Percentiles rank a stretch among this genome's conserved stretches.
Evolutionary conservation across 1,140 invertebrate genomes (phyloP).

Genomic region (Polyergus mexicanus): DNA sequence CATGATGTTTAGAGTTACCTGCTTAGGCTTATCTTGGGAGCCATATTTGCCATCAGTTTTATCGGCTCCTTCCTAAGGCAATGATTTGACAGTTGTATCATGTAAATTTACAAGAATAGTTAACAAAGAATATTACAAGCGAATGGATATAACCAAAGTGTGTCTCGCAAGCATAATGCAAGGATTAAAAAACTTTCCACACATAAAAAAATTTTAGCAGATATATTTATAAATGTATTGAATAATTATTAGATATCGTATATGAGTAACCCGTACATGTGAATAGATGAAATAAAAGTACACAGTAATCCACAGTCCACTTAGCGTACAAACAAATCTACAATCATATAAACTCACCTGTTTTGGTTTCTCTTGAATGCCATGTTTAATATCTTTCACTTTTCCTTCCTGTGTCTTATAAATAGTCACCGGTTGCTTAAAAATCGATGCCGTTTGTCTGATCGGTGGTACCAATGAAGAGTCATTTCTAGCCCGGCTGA

Average conservation of each 20-base stretch:
- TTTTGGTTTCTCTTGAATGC: conserved; percentile 96
- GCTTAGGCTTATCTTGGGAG: conserved; percentile 97
- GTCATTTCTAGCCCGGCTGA: conserved; percentile 94
- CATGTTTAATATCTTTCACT: conserved; percentile 97
- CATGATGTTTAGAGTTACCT: conserved; percentile 86
- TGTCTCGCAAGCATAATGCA: not conserved
- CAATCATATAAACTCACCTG: conserved; percentile 88
- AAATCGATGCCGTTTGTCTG: conserved; percentile 98
- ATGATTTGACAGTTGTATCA: conserved; percentile 80
- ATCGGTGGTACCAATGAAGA: conserved; percentile 97
- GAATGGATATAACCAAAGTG: conserved; percentile 8
- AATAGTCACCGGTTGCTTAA: conserved; percentile 99
- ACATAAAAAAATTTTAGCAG: not conserved
- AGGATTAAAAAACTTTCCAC: not conserved
- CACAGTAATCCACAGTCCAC: conserved; percentile 3
- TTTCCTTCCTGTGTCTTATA: conserved; percentile 95
- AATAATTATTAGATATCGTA: conserved; percentile 32
- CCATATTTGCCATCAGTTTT: conserved; percentile 96
- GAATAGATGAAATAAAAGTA: not conserved
- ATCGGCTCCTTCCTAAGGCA: conserved; percentile 84
- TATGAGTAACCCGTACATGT: not conserved
- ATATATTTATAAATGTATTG: conserved; percentile 5
- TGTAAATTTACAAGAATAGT: conserved; percentile 67
- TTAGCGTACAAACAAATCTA: not conserved
- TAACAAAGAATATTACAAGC: conserved; percentile 50